Evolutionary conservation across 1,140 invertebrate species (phyloP), one percentile per base, ranked within the genome.

Genomic region (Andricus grossulariae): DNA sequence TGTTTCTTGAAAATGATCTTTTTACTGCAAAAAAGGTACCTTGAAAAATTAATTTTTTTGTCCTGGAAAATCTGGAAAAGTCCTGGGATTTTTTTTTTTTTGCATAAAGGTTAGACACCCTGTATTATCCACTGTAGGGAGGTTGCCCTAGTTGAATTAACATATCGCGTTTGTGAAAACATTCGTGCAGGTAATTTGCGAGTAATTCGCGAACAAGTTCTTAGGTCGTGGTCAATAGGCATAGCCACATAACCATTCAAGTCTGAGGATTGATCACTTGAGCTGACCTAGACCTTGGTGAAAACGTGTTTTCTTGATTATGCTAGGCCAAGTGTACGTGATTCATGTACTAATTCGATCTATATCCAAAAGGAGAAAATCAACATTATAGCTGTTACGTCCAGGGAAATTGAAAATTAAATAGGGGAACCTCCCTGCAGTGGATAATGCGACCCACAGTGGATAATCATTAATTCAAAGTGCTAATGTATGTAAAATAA

Each of bases 201-300:
- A 25, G 39, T 66, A 66, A 66, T 39, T 32, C n/a, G 10, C 7
- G 39, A 45, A 66, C 19, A 60, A 60, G 57, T 60, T 60, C 57
- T 39, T 66, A 54, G n/a, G 39, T 66, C 13, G 13, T 25, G 6
- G 57, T 5, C 8, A 66, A 66, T 66, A 66, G 25, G 21, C 25
- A 19, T 21, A 57, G 18, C 25, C 2, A 15, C 13, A 66, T 32
- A 66, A 11, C 21, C 57, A 39, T 25, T 66, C 60, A 66, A 66
- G 25, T 45, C 15, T 45, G 45, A 66, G 60, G 25, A 66, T 66
- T 66, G 71, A 75, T 77, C 79, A 76, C 77, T 76, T 57, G 70
- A 60, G 52, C 73, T 60, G 75, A 77, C 75, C 77, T 79, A 82
- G 80, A 77, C 77, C 80, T 82, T 79, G 77, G 16, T 25, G 32